Conservation (phyloP, 2,113 vertebrate species). For the Strix aluco region DNA sequence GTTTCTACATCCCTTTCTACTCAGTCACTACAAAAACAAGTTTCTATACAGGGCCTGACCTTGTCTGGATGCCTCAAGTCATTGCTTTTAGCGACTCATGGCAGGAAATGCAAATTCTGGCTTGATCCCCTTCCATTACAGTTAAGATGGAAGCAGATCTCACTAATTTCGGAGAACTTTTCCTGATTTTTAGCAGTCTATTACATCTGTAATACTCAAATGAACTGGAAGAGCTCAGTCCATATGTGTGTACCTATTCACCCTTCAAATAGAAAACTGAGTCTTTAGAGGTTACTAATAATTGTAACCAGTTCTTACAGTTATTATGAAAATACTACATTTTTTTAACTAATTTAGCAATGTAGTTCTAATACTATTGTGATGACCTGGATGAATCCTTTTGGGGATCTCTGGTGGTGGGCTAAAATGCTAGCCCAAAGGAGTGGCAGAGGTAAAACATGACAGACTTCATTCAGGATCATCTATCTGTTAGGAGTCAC, state of each 20-base stretch:
- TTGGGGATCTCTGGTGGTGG: not conserved
- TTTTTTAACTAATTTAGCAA: not conserved
- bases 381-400: not conserved
- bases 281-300: not conserved
- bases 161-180: not conserved
- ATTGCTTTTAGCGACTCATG: not conserved
- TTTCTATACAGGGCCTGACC: not conserved
- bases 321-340: not conserved
- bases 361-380: not conserved
- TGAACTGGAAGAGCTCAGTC: not conserved
- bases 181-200: not conserved
- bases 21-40: not conserved
- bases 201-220: not conserved
- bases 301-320: not conserved
- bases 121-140: not conserved
- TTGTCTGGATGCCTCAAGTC: not conserved
- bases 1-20: not conserved
- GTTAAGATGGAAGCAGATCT: not conserved
- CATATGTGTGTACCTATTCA: accelerated
- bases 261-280: not conserved
- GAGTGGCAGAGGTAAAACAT: not conserved
- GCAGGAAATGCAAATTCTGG: not conserved
- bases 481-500: not conserved
- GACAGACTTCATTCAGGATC: not conserved
- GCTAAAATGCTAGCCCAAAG: not conserved